phyloP scores from a whole-genome alignment of 2,888 invertebrate species.

The Drosophila recens region DNA sequence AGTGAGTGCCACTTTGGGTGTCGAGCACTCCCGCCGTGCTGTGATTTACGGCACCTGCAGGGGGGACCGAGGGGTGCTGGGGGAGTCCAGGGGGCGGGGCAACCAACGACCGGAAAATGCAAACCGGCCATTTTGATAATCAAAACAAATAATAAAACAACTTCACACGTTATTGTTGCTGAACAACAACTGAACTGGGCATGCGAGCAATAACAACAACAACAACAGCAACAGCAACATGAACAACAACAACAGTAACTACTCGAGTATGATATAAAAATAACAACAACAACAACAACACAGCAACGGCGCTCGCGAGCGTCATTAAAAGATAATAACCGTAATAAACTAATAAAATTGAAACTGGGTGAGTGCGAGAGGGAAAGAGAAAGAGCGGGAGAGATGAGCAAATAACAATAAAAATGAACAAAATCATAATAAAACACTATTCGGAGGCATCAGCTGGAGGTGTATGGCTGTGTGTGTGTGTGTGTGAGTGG shows the following conservation, averaged over 20 bases:
- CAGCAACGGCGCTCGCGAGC: constrained; percentile 52
- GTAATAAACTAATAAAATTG: constrained; percentile 83
- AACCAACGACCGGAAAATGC: constrained; percentile 74
- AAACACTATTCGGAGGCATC: constrained; percentile 60
- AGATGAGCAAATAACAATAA: constrained; percentile 54
- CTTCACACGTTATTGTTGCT: constrained; percentile 74
- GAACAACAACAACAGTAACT: constrained; percentile 49
- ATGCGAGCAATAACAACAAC: constrained; percentile 38
- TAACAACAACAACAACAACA: constrained; percentile 49
- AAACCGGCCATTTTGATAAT: constrained; percentile 79
- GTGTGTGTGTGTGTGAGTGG: not conserved
- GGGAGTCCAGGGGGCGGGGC: constrained; percentile 29
- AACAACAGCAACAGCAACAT: constrained; percentile 42
- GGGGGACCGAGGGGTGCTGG: constrained; percentile 1
- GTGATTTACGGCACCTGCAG: constrained; percentile 67
- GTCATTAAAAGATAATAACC: constrained; percentile 83
- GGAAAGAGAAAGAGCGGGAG: not conserved
- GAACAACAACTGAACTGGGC: constrained; percentile 40
- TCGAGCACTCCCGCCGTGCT: constrained; percentile 49
- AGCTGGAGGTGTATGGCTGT: constrained; percentile 2
- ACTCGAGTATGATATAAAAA: constrained; percentile 48
- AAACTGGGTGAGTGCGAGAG: constrained; percentile 67
- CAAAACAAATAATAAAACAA: constrained; percentile 84
- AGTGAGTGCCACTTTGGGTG: constrained; percentile 39
- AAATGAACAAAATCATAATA: constrained; percentile 61